Percentiles rank a stretch among this genome's conserved stretches.
These are phyloP conservation scores for Drosophila helvetica DNA, from an alignment of 2,888 invertebrate species.

Conservation along the genomic window DNA sequence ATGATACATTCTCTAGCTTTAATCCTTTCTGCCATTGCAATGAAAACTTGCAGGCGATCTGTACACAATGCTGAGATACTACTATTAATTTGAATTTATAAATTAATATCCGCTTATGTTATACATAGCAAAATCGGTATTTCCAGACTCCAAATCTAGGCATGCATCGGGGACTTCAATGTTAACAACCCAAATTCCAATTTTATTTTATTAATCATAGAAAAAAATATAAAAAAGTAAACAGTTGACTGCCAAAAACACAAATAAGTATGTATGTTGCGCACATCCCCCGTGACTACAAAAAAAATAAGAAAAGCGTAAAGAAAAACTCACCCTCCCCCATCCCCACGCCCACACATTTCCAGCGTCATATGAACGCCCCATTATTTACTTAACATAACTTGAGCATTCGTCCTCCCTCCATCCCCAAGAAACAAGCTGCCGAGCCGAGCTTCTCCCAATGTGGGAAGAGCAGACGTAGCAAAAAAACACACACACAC, in stretches of 20 bases:
- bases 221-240: slow-evolving; percentile 69
- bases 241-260: slow-evolving; percentile 68
- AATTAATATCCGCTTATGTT: too few relatives aligned
- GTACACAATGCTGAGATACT: too few relatives aligned
- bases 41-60: too few relatives aligned
- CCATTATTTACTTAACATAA: slow-evolving; percentile 80
- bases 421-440: slow-evolving; percentile 15
- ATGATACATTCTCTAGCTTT: too few relatives aligned
- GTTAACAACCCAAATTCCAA: slow-evolving; percentile 55
- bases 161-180: neutral
- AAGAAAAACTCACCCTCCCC: neutral
- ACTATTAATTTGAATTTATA: too few relatives aligned
- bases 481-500: slow-evolving; percentile 50
- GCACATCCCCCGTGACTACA: slow-evolving; percentile 23
- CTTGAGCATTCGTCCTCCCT: slow-evolving; percentile 69
- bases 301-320: neutral
- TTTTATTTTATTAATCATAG: slow-evolving; percentile 75
- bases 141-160: too few relatives aligned
- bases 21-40: too few relatives aligned
- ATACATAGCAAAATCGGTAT: too few relatives aligned
- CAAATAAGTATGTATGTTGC: slow-evolving; percentile 24
- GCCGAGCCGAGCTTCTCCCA: slow-evolving; percentile 3
- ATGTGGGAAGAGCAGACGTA: slow-evolving; percentile 37
- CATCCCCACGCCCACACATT: slow-evolving; percentile 30
- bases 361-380: slow-evolving; percentile 75